Evolutionary conservation across 1,140 invertebrate genomes (phyloP), one percentile per base, ranked within the genome.

Genomic region (Heterodera schachtii): DNA sequence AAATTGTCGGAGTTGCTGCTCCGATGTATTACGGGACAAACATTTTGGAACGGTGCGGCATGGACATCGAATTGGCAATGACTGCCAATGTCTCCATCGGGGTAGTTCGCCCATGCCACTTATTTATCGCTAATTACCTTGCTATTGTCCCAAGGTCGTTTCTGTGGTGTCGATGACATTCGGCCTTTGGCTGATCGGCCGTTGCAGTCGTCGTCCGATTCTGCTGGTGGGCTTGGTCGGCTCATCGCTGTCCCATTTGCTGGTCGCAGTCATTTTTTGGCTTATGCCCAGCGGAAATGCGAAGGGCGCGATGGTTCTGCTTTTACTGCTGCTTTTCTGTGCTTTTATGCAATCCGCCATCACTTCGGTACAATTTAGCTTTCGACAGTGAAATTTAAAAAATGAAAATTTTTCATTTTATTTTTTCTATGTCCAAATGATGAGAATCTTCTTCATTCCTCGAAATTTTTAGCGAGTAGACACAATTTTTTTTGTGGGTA

Each of bases 1-100:
- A 78, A 78, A 47, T 71, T n/a, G 76, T 70, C 16, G 76, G 76
- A 31, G 76, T 78, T 52, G 70, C 66, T 41, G 66, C 76, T 44
- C 66, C 70, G 9, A 78, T 78, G 76, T 78, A 78, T 46, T 78
- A 47, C 70, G 76, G 76, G 9, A 78, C 76, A 0, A 49, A 78
- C 70, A 78, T 78, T 64, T 47, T 78, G 21, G 70, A 66, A n/a
- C 31, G 31, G 8, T 69, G 31, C 21, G 76, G 76, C 66, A 69
- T 78, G 60, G 69, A 31, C 69, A 78, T 41, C n/a, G 47, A 78
- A 41, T 21, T 70, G 31, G 76, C 76, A 16, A 69, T 78, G 70
- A 64, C 44, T 47, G 76, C 44, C 31, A 78, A 78, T 3, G 66
- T 78, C 46, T 31, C 76, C 13, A 78, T 69, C 46, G 76, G 76